phyloP scores from a whole-genome alignment of 2,888 invertebrate species.

The Brachylomia viminalis region DNA sequence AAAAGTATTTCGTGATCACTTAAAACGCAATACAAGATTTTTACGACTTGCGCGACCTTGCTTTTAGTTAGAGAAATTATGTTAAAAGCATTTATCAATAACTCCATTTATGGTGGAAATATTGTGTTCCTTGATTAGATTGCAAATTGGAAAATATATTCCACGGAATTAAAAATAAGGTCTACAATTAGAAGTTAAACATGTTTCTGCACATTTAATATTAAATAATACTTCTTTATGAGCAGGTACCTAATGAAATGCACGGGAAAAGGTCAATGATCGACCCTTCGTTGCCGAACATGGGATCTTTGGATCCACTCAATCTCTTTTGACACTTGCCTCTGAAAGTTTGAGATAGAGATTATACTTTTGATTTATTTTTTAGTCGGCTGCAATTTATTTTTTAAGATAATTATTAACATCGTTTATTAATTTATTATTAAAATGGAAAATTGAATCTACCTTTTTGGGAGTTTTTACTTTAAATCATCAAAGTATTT shows the following conservation, averaged over 20 bases:
- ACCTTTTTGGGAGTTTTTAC: background rate
- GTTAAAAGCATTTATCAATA: constrained; percentile 43
- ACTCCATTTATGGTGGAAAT: constrained; percentile 19
- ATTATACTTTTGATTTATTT: background rate
- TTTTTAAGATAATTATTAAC: background rate
- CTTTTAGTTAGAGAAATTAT: constrained; percentile 53
- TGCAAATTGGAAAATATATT: constrained; percentile 2
- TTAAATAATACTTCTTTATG: constrained; percentile 13
- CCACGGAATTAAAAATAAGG: too few relatives aligned
- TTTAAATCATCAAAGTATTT: background rate
- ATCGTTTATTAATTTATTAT: constrained; percentile 1
- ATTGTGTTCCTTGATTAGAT: constrained; percentile 1
- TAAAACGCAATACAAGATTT: constrained; percentile 46
- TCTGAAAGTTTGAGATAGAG: constrained; percentile 8
- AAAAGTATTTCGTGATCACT: constrained; percentile 51
- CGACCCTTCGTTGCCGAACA: constrained; percentile 57
- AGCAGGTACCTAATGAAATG: constrained; percentile 44
- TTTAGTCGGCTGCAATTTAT: background rate
- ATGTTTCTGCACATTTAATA: background rate
- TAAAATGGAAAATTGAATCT: background rate
- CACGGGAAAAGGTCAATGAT: constrained; percentile 51
- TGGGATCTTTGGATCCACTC: constrained; percentile 13
- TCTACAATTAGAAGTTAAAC: background rate
- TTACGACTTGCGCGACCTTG: constrained; percentile 54
- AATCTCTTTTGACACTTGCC: constrained; percentile 46